A percentile compares a stretch with the other conserved stretches of the same genome.
Evolutionary conservation across 2,797 vertebrate species (phyloP).

Genomic region (Scolopax rusticola): DNA sequence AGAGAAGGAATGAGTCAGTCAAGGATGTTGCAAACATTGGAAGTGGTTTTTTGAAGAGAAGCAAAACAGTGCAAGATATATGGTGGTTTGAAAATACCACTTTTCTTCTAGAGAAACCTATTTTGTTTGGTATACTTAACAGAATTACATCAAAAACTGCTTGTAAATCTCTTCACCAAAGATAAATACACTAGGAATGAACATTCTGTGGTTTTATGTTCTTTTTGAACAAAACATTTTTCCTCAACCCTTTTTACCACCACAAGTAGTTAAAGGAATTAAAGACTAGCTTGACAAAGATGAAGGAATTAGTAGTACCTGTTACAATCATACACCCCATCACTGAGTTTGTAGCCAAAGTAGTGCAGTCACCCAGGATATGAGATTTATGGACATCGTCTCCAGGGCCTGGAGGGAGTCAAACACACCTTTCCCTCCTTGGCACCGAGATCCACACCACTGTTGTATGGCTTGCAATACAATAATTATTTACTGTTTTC

Average conservation of each 20-base stretch:
- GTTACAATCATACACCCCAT: not conserved
- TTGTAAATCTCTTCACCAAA: not conserved
- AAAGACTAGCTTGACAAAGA: not conserved
- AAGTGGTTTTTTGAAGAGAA: not conserved
- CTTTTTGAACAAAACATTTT: not conserved
- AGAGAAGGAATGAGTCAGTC: not conserved
- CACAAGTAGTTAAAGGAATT: not conserved
- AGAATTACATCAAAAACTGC: not conserved
- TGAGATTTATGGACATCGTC: not conserved
- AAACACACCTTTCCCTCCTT: not conserved
- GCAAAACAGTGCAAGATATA: not conserved
- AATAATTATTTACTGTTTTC: not conserved
- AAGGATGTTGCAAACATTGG: not conserved
- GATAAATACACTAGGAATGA: not conserved
- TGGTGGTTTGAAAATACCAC: not conserved
- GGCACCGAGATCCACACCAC: fast-evolving
- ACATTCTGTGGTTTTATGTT: not conserved
- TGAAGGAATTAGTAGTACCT: not conserved
- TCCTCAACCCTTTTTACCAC: not conserved
- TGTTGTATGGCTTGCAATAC: not conserved
- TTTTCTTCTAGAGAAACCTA: not conserved
- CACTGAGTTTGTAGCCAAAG: not conserved
- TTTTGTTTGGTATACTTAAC: not conserved
- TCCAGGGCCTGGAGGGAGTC: not conserved
- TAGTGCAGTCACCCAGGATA: not conserved